Percentiles rank a stretch among this genome's conserved stretches.
Conservation (phyloP, 2,797 vertebrate genomes). For the Molossus alvarezi region DNA sequence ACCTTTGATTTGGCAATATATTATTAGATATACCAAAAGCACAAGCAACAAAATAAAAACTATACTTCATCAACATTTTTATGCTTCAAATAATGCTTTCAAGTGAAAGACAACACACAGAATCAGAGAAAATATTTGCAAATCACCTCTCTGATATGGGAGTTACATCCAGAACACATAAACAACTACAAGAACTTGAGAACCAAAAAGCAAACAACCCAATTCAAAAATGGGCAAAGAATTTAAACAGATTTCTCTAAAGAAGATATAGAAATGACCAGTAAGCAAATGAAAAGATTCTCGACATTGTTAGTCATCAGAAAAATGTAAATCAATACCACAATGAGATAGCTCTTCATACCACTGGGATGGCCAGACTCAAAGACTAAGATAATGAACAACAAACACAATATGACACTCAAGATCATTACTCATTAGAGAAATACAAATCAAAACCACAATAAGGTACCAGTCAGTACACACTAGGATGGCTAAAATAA, state of each 20-base stretch:
- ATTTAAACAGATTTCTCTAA: conserved; percentile 25
- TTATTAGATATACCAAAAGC: neutral
- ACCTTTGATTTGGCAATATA: neutral
- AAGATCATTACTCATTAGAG: neutral
- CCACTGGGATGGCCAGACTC: neutral
- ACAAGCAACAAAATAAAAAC: neutral
- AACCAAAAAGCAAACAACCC: neutral
- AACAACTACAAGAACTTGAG: neutral
- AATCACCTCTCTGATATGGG: neutral
- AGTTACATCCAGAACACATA: neutral
- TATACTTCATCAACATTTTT: neutral
- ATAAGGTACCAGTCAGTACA: neutral
- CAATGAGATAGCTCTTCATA: neutral
- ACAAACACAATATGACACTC: neutral
- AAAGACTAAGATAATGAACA: neutral
- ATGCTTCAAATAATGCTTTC: neutral
- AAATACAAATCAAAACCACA: conserved; percentile 16
- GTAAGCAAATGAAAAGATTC: neutral
- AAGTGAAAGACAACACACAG: neutral
- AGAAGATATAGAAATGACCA: neutral
- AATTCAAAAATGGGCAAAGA: neutral
- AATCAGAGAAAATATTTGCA: neutral
- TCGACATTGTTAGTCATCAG: no score
- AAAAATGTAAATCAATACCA: neutral
- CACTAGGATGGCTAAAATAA: no score